phyloP scores from a whole-genome alignment of 2,797 vertebrate species.

The Arctocebus calabarensis region DNA sequence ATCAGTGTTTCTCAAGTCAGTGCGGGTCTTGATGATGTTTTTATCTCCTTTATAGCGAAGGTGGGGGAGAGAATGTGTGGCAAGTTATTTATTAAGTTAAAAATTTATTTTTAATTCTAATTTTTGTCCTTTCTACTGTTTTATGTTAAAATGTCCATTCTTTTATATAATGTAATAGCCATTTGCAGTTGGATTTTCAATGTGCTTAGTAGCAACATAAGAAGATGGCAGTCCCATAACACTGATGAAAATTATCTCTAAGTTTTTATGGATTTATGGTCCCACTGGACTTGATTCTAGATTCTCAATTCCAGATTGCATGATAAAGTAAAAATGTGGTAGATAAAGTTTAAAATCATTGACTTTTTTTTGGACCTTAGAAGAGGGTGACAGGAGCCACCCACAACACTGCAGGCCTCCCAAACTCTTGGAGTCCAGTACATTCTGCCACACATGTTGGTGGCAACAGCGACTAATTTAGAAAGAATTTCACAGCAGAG shows the following conservation, averaged over 20 bases:
- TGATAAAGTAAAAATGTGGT: neutral
- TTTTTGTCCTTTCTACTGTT: constrained; percentile 17
- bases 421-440: neutral
- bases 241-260: neutral
- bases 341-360: constrained; percentile 37
- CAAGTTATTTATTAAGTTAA: constrained; percentile 1
- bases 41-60: neutral
- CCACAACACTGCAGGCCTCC: neutral
- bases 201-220: neutral
- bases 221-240: neutral
- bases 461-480: neutral
- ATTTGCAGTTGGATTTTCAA: neutral
- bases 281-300: neutral
- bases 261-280: neutral
- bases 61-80: neutral
- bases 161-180: constrained; percentile 13
- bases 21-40: neutral
- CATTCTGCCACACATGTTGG: constrained; percentile 53
- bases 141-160: constrained; percentile 16
- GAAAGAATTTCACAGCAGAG: constrained; percentile 62
- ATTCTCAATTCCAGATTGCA: neutral
- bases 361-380: neutral
- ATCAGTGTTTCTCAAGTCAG: neutral
- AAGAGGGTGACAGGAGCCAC: neutral
- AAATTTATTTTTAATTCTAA: constrained; percentile 57